Evolutionary conservation across 2,113 vertebrate genomes (phyloP).

Genomic region (Tetraodon nigroviridis): DNA sequence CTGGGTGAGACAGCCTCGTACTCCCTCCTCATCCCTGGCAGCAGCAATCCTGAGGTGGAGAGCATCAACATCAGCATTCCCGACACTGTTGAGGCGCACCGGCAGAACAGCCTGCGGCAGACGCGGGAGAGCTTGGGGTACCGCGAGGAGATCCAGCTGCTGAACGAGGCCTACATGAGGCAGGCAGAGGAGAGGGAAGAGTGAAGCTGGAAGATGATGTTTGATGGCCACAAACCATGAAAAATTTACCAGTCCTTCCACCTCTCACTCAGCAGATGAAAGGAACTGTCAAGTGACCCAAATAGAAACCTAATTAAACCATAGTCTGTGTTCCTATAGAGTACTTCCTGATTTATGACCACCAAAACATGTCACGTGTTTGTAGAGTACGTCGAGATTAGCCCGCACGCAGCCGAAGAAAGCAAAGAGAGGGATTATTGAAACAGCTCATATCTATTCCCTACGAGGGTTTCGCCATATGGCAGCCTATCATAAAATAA

Average conservation of each 20-base stretch:
- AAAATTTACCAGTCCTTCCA: slow-evolving; percentile 39
- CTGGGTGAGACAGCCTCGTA: slow-evolving; percentile 92
- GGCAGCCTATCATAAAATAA: slow-evolving; percentile 36
- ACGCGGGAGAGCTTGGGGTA: slow-evolving; percentile 79
- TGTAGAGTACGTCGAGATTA: slow-evolving; percentile 24
- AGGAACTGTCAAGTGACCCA: slow-evolving; percentile 20
- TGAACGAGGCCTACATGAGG: slow-evolving; percentile 89
- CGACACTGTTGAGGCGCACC: slow-evolving; percentile 93
- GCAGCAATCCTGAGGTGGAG: slow-evolving; percentile 78
- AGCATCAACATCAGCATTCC: slow-evolving; percentile 94
- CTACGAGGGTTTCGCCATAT: slow-evolving; percentile 35
- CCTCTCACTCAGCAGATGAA: slow-evolving; percentile 24
- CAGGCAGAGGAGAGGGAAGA: slow-evolving; percentile 69
- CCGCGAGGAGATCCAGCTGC: slow-evolving; percentile 91
- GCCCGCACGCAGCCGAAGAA: background rate
- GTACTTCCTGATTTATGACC: slow-evolving; percentile 17
- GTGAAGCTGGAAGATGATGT: slow-evolving; percentile 29
- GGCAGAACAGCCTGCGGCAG: slow-evolving; percentile 85
- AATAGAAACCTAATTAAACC: slow-evolving; percentile 27
- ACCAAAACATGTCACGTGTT: slow-evolving; percentile 9
- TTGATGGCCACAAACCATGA: slow-evolving; percentile 11
- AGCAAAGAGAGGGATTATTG: background rate
- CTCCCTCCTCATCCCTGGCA: slow-evolving; percentile 88
- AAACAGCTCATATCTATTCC: slow-evolving; percentile 37
- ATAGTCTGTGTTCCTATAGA: slow-evolving; percentile 25